Percentiles rank a stretch among this genome's conserved stretches.
Evolutionary conservation across 1,140 invertebrate genomes (phyloP).

Genomic region (Euura saliciscinereae): DNA sequence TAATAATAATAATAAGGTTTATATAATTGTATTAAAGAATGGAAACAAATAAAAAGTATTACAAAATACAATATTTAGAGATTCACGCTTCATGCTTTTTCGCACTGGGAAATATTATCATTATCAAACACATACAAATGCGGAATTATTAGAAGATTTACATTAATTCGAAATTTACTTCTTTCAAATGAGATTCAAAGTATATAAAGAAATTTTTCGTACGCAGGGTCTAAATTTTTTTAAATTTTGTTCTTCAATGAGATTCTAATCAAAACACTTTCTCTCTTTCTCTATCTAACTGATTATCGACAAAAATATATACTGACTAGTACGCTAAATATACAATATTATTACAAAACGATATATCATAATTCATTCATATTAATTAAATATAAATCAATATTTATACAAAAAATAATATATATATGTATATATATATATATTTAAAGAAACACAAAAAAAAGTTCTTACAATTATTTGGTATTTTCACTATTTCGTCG

Average conservation of each 20-base stretch:
- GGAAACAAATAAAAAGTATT: neutral
- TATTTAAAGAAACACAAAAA: too few species aligned
- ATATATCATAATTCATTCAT: neutral
- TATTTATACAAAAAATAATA: slow-evolving; percentile 25
- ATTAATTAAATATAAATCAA: slow-evolving; percentile 34
- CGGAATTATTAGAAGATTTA: too few species aligned
- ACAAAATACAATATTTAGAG: too few species aligned
- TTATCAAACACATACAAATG: neutral
- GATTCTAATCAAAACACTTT: too few species aligned
- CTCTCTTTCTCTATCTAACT: too few species aligned
- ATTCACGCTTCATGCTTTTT: neutral
- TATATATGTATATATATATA: neutral
- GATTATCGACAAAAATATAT: neutral
- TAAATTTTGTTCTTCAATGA: too few species aligned
- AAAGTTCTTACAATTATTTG: slow-evolving; percentile 33
- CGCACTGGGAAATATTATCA: neutral
- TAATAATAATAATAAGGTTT: slow-evolving; percentile 22
- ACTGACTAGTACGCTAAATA: slow-evolving; percentile 5
- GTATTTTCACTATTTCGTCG: slow-evolving; percentile 22
- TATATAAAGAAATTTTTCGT: neutral
- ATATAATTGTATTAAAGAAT: slow-evolving; percentile 9
- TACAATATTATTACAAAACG: neutral
- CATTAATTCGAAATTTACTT: too few species aligned
- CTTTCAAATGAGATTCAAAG: neutral
- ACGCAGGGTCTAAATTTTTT: neutral